Conservation (phyloP, 2,797 vertebrate species). For the Sebastes variabilis region DNA sequence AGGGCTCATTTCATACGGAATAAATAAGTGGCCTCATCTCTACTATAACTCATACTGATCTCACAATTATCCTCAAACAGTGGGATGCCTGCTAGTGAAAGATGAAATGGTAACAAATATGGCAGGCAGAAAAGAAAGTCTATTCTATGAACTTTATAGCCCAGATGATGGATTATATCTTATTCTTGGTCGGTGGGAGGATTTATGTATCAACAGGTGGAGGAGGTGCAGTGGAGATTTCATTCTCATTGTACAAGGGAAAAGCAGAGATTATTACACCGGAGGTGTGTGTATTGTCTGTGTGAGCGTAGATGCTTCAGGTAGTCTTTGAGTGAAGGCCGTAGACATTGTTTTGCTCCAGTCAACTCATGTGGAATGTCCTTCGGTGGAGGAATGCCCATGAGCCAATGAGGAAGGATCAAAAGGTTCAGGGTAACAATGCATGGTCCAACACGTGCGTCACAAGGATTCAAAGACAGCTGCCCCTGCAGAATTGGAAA, state of each 20-base stretch:
- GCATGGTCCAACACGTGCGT: conserved; percentile 64
- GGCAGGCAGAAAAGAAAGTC: neutral
- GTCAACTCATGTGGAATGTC: conserved; percentile 67
- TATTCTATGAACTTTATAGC: neutral
- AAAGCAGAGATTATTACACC: neutral
- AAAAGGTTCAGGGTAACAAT: conserved; percentile 76
- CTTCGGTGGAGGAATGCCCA: conserved; percentile 65
- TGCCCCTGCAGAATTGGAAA: conserved; percentile 58
- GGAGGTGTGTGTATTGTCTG: conserved; percentile 11
- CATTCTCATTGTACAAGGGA: conserved; percentile 27
- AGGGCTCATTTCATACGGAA: conserved; percentile 52
- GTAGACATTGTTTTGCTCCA: conserved; percentile 68
- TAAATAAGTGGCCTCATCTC: conserved; percentile 62
- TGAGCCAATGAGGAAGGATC: conserved; percentile 65
- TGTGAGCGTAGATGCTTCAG: conserved; percentile 47
- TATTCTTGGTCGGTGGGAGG: conserved; percentile 27
- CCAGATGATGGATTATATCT: conserved; percentile 26
- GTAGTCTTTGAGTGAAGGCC: conserved; percentile 59
- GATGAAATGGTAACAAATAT: conserved; percentile 4
- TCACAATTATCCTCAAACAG: conserved; percentile 31
- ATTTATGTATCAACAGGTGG: conserved; percentile 59
- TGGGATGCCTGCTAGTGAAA: conserved; percentile 3
- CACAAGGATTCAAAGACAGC: conserved; percentile 66
- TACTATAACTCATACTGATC: conserved; percentile 38
- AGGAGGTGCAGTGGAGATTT: conserved; percentile 19